phyloP scores from a whole-genome alignment of 2,888 invertebrate species.

The Drosophila testacea region DNA sequence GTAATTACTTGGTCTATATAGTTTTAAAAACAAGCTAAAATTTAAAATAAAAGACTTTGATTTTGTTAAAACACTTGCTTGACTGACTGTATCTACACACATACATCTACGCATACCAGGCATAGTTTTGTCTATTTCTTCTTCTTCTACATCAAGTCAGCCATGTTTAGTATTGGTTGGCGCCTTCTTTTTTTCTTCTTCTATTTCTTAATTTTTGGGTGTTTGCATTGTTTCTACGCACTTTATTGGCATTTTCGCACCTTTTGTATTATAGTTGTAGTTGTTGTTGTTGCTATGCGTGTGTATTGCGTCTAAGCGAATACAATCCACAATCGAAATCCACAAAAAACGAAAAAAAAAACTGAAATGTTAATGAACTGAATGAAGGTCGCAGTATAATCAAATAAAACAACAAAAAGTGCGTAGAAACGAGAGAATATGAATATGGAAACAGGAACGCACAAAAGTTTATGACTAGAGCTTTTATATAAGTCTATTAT shows the following conservation, averaged over 20 bases:
- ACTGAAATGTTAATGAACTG: constrained; percentile 76
- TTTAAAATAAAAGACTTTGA: too few species aligned
- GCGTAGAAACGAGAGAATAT: constrained; percentile 1
- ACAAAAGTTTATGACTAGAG: constrained; percentile 27
- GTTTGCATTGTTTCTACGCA: constrained; percentile 12
- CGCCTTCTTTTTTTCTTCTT: constrained; percentile 10
- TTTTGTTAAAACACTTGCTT: too few species aligned
- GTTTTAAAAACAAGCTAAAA: too few species aligned
- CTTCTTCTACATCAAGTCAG: not conserved
- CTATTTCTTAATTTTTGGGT: constrained; percentile 8
- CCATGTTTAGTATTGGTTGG: constrained; percentile 32
- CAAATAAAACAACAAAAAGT: constrained; percentile 26
- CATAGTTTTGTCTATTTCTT: constrained; percentile 5
- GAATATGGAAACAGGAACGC: constrained; percentile 1
- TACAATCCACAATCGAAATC: constrained; percentile 17
- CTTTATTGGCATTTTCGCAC: constrained; percentile 69
- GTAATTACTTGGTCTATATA: not conserved
- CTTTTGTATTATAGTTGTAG: constrained; percentile 40
- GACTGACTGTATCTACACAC: not conserved
- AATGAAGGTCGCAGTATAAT: constrained; percentile 69
- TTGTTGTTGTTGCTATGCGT: constrained; percentile 31
- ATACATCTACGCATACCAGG: not conserved
- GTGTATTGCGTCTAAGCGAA: not conserved
- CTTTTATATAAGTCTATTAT: constrained; percentile 18
- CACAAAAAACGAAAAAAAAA: constrained; percentile 41